Evolutionary conservation across 1,140 invertebrate species (phyloP).

Genomic region (Vanessa atalanta): DNA sequence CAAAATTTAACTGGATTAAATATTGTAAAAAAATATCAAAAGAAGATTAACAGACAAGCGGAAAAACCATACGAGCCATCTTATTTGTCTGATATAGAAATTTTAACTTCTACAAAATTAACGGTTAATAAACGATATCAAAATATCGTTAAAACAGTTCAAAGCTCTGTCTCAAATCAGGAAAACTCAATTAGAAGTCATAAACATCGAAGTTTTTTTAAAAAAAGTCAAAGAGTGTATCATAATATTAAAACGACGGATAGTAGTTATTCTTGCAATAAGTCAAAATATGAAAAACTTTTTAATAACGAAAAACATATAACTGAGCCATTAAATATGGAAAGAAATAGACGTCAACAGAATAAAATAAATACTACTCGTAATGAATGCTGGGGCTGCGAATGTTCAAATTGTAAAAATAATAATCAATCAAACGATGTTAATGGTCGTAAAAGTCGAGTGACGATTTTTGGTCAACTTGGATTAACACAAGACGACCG

Average conservation of each 20-base stretch:
- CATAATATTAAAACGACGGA: constrained; percentile 52
- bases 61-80: background rate
- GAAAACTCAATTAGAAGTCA: constrained; percentile 44
- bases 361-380: constrained; percentile 28
- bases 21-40: background rate
- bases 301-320: constrained; percentile 45
- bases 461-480: constrained; percentile 60
- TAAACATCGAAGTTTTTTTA: constrained; percentile 46
- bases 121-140: constrained; percentile 13
- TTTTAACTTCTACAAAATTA: background rate
- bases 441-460: constrained; percentile 44
- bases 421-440: constrained; percentile 10
- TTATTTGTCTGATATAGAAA: background rate
- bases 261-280: constrained; percentile 40
- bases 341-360: constrained; percentile 50
- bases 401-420: constrained; percentile 8
- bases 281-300: constrained; percentile 47
- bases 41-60: background rate
- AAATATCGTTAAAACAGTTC: constrained; percentile 40
- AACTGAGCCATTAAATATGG: constrained; percentile 58
- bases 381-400: constrained; percentile 11
- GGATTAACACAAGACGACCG: constrained; percentile 56
- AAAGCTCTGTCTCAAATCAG: constrained; percentile 51
- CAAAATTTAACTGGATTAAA: background rate
- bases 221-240: constrained; percentile 34